These are phyloP conservation scores for Panthera leo DNA, from an alignment of 2,113 vertebrate genomes.

Conservation along the genomic window DNA sequence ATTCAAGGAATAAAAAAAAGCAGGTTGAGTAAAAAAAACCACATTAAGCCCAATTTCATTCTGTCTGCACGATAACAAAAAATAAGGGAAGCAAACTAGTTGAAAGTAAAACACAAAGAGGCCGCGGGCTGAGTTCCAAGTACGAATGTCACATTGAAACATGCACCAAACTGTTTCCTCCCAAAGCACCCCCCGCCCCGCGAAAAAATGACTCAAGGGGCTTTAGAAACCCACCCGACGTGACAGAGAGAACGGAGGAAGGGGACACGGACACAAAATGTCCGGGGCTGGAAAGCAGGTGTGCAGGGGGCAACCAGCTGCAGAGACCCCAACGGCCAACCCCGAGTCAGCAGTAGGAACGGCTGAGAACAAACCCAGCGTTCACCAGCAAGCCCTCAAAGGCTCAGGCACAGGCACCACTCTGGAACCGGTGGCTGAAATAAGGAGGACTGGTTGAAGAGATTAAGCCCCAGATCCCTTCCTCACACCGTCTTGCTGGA, in stretches of 20 bases:
- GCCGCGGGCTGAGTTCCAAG: neutral
- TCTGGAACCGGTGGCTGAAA: neutral
- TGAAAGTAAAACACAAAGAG: neutral
- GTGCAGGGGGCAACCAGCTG: neutral
- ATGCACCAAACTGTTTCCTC: accelerated
- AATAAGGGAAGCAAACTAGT: neutral
- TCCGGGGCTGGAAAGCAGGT: neutral
- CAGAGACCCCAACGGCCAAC: neutral
- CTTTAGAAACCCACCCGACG: too few species aligned
- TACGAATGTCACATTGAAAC: accelerated
- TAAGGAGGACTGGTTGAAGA: neutral
- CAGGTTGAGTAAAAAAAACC: neutral
- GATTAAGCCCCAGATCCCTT: too few species aligned
- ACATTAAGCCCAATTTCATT: neutral
- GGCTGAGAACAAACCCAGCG: neutral
- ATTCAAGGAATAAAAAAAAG: neutral
- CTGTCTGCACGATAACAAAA: neutral
- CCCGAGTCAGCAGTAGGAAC: too few species aligned
- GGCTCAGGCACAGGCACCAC: neutral
- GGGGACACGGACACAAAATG: neutral
- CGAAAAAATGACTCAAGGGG: neutral
- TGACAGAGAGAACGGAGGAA: neutral
- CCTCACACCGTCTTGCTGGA: neutral
- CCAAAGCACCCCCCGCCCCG: neutral
- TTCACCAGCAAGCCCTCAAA: neutral